Conservation (phyloP, 2,888 invertebrate species). For the Synanthedon andrenaeformis region DNA sequence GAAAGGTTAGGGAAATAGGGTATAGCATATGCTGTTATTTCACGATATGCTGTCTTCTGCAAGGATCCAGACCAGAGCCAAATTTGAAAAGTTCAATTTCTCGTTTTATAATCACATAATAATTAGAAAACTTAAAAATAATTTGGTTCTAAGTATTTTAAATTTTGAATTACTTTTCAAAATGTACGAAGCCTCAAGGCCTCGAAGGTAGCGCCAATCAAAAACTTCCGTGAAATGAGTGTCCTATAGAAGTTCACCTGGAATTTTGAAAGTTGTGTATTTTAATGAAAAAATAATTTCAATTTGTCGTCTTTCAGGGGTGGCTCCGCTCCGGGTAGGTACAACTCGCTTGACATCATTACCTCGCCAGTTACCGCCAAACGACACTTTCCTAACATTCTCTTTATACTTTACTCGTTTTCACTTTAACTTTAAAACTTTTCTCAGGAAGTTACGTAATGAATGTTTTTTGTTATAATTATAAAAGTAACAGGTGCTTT, state of each 20-base stretch:
- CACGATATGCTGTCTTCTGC: too few relatives aligned
- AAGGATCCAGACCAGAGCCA: too few relatives aligned
- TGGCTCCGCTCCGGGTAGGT: constrained; percentile 16
- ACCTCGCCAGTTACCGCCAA: constrained; percentile 51
- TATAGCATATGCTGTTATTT: too few relatives aligned
- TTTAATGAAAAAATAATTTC: constrained; percentile 70
- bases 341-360: constrained; percentile 41
- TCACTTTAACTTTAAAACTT: neutral
- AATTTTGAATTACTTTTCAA: too few relatives aligned
- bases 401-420: constrained; percentile 3
- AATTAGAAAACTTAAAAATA: too few relatives aligned
- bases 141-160: too few relatives aligned
- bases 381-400: constrained; percentile 32
- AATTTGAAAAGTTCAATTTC: too few relatives aligned
- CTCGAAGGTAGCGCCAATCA: constrained; percentile 35
- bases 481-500: too few relatives aligned
- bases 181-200: constrained; percentile 9
- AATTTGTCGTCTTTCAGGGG: constrained; percentile 35
- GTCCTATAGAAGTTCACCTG: constrained; percentile 57
- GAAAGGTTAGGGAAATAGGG: too few relatives aligned
- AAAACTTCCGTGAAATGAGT: constrained; percentile 41
- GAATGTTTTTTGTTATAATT: too few relatives aligned
- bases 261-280: constrained; percentile 39
- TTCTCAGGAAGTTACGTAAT: constrained; percentile 1
- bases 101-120: too few relatives aligned